Evolutionary conservation across 2,113 vertebrate genomes (phyloP), one percentile per base, ranked within the genome.

Genomic region (Mustelus asterias): DNA sequence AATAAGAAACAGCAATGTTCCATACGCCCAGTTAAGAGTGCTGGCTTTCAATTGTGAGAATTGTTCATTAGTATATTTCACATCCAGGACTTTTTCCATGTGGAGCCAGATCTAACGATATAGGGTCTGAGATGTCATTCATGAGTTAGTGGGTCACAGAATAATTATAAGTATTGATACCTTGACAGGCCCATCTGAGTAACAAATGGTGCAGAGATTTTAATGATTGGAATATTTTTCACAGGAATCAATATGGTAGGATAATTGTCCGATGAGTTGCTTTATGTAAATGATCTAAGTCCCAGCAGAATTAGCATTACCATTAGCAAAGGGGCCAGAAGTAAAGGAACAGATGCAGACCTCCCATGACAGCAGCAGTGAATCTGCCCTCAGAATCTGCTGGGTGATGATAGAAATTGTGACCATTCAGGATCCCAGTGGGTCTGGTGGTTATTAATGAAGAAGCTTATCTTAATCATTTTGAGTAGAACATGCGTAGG

Each of bases 1-100:
- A 63, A 92, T 92, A 92, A 92, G 54, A 93, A 93, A 93, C 89
- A 93, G 18, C 89, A 93, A 65, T 18, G 33, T 93, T 65, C 60
- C 60, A 18, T 63, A 67, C 33, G 37, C 60, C 33, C 89, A 22
- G 60, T 65, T 37, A n/a, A 67, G 63, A 18, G 63, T 65, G 8
- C n/a, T 93, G 60, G 63, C 89, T 37, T 93, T 93, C 89, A 65
- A 65, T 65, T 65, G 33, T 93, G 33, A 93, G 60, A 90, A 90
- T 37, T 63, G 60, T 67, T 93, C 60, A 37, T 65, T 22, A 16
- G 63, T 93, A 37, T 20, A 67, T n/a, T 65, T 93, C 89, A 92
- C 33, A 65, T 93, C 60, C 89, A 93, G 29, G 65, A 93, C 60
- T 65, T 83, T 83, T 83, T 93, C 89, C n/a, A 37, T 37, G n/a